These are phyloP conservation scores for Drepana falcataria DNA, from an alignment of 2,888 invertebrate genomes.

Conservation along the genomic window DNA sequence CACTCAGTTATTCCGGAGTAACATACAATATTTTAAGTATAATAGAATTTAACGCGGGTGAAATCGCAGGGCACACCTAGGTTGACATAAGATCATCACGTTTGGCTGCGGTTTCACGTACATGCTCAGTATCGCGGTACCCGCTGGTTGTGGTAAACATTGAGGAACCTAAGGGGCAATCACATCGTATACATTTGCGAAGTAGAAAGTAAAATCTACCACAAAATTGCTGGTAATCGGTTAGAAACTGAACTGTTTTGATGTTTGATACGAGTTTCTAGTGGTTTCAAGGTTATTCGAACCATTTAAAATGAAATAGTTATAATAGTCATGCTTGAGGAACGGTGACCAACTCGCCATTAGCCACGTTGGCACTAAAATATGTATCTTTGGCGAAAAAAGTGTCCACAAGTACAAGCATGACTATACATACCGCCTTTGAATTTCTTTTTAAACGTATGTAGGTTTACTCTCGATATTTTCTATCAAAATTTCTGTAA, in stretches of 20 bases:
- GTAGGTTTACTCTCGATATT: too few relatives aligned
- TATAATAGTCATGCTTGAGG: too few relatives aligned
- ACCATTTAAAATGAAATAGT: too few relatives aligned
- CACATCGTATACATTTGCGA: conserved; percentile 19
- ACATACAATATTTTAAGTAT: too few relatives aligned
- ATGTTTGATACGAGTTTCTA: neutral
- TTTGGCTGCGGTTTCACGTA: conserved; percentile 22
- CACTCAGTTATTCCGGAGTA: too few relatives aligned
- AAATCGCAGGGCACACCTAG: neutral
- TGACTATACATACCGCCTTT: too few relatives aligned
- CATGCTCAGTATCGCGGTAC: conserved; percentile 3
- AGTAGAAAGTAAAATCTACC: conserved; percentile 40
- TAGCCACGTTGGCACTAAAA: too few relatives aligned
- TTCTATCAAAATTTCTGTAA: too few relatives aligned
- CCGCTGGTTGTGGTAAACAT: conserved; percentile 24
- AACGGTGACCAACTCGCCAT: too few relatives aligned
- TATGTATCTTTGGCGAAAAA: too few relatives aligned
- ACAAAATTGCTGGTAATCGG: conserved; percentile 14
- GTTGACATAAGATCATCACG: neutral
- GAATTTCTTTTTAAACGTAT: too few relatives aligned
- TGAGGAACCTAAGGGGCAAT: conserved; percentile 18
- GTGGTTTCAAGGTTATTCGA: neutral
- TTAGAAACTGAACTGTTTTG: neutral
- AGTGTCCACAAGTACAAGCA: too few relatives aligned
- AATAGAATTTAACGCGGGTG: neutral